Evolutionary conservation across 2,797 vertebrate genomes (phyloP).

Genomic region (Rhabdophis nuchalis): DNA sequence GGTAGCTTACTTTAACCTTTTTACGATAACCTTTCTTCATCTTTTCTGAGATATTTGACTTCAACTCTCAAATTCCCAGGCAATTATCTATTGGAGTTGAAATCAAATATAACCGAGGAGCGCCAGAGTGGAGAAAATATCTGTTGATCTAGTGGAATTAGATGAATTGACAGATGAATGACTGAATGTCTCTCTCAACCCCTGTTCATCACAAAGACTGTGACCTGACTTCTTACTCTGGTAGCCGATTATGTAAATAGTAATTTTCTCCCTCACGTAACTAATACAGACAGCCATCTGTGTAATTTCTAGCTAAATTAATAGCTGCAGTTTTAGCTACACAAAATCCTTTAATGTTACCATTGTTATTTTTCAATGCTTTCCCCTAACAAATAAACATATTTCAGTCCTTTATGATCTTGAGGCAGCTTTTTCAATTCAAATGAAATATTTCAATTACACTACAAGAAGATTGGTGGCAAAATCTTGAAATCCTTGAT

Average conservation of each 20-base stretch:
- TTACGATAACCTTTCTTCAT: neutral
- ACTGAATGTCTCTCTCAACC: neutral
- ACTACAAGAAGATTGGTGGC: neutral
- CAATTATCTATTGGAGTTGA: neutral
- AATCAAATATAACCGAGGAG: neutral
- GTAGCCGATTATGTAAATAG: constrained; percentile 50
- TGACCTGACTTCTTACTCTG: constrained; percentile 58
- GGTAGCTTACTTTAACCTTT: neutral
- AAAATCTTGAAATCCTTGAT: neutral
- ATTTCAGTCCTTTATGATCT: neutral
- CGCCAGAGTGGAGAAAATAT: neutral
- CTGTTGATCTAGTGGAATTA: neutral
- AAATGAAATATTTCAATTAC: neutral
- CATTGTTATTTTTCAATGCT: neutral
- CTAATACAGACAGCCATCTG: constrained; percentile 41
- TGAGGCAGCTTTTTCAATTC: neutral
- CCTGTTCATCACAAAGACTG: neutral
- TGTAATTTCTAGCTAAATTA: constrained; percentile 40
- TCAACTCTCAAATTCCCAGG: neutral
- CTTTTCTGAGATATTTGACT: neutral
- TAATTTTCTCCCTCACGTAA: neutral
- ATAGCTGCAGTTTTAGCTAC: constrained; percentile 13
- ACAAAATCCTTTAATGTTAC: neutral
- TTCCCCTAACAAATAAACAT: neutral
- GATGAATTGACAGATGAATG: neutral